These are phyloP conservation scores for Hylyphantes graminicola DNA, from an alignment of 1,140 invertebrate species.

Conservation along the genomic window DNA sequence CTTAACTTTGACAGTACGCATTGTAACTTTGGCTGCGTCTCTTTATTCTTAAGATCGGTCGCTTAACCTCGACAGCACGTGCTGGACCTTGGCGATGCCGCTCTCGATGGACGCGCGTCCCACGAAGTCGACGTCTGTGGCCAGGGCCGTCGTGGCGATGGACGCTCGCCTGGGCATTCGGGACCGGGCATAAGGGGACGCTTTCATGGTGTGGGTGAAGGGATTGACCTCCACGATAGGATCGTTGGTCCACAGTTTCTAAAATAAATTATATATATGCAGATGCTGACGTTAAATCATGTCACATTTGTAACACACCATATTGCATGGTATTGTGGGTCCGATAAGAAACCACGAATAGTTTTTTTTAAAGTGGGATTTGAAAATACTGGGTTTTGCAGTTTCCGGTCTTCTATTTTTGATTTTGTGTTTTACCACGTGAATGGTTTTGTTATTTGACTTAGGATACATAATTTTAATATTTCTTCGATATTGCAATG, in stretches of 20 bases:
- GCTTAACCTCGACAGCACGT: constrained; percentile 45
- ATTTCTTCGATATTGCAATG: too few species aligned
- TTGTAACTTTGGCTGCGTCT: too few species aligned
- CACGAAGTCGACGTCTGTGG: constrained; percentile 20
- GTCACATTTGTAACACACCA: too few species aligned
- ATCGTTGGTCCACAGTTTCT: constrained; percentile 72
- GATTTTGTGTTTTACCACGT: too few species aligned
- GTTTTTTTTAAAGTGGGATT: too few species aligned
- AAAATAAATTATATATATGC: constrained; percentile 30
- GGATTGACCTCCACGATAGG: constrained; percentile 68
- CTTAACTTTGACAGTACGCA: constrained; percentile 32
- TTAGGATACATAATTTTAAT: too few species aligned
- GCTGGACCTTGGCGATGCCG: constrained; percentile 47
- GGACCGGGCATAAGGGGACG: constrained; percentile 54
- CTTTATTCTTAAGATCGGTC: constrained; percentile 29
- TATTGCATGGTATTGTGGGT: too few species aligned
- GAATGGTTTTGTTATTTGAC: too few species aligned
- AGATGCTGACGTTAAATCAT: too few species aligned
- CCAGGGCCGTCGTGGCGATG: constrained; percentile 40
- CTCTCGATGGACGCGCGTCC: constrained; percentile 45
- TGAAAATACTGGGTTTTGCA: too few species aligned
- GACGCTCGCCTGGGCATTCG: constrained; percentile 57
- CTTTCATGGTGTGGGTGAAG: constrained; percentile 59
- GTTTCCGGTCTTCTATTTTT: too few species aligned
- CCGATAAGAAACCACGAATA: too few species aligned